A percentile compares a stretch with the other conserved stretches of the same genome.
Evolutionary conservation across 1,140 invertebrate genomes (phyloP).

Genomic region (Drosophila erecta): DNA sequence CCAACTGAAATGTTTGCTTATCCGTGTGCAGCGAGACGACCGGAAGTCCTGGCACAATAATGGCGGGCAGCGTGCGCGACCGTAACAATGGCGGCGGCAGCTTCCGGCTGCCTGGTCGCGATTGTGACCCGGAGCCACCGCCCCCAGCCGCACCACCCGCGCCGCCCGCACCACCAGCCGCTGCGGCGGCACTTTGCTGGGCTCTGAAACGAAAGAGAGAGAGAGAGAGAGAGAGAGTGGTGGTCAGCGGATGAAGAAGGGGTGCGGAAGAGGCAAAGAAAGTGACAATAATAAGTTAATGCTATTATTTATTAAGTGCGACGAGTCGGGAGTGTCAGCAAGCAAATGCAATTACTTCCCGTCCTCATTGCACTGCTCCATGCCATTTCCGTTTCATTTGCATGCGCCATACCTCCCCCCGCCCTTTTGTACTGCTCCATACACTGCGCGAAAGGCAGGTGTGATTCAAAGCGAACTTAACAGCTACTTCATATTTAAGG

Average conservation of each 20-base stretch:
- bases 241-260: slow-evolving; percentile 45
- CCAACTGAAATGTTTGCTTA: slow-evolving; percentile 85
- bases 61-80: slow-evolving; percentile 94
- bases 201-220: slow-evolving; percentile 63
- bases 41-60: slow-evolving; percentile 94
- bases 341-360: slow-evolving; percentile 69
- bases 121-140: slow-evolving; percentile 61
- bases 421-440: neutral
- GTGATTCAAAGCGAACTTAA: neutral
- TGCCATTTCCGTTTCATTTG: slow-evolving; percentile 70
- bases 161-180: slow-evolving; percentile 86
- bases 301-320: slow-evolving; percentile 67
- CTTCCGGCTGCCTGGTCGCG: slow-evolving; percentile 81
- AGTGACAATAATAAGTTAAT: slow-evolving; percentile 76
- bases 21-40: slow-evolving; percentile 93
- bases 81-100: slow-evolving; percentile 90
- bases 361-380: slow-evolving; percentile 18
- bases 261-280: slow-evolving; percentile 36
- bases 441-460: neutral
- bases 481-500: too few species aligned
- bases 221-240: slow-evolving; percentile 24
- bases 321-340: slow-evolving; percentile 39
- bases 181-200: slow-evolving; percentile 86
- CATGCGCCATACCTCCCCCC: slow-evolving; percentile 16
- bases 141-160: slow-evolving; percentile 73